Conservation (phyloP, 2,888 invertebrate species). For the Trissonchulus sp. region DNA sequence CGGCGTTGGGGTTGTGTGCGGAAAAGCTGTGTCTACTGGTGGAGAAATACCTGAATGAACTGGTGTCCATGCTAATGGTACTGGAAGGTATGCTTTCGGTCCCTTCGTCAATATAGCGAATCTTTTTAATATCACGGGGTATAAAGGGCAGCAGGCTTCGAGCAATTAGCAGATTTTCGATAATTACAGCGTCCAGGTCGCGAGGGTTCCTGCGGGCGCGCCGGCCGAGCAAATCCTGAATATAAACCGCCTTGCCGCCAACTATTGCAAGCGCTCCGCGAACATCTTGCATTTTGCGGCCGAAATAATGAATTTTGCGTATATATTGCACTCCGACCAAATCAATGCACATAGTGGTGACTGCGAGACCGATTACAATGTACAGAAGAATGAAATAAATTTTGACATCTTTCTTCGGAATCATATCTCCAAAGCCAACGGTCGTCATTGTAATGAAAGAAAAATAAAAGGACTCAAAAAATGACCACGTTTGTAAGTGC, state of each 20-base stretch:
- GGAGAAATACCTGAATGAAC: neutral
- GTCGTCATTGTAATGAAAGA: slow-evolving; percentile 52
- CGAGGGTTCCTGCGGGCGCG: slow-evolving; percentile 35
- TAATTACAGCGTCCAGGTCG: slow-evolving; percentile 48
- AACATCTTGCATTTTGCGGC: slow-evolving; percentile 50
- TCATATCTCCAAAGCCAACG: slow-evolving; percentile 51
- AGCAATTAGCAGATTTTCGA: slow-evolving; percentile 50
- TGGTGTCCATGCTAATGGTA: slow-evolving; percentile 41
- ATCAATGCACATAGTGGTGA: slow-evolving; percentile 52
- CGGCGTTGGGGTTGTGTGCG: neutral
- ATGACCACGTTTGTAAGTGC: slow-evolving; percentile 47
- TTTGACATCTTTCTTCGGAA: slow-evolving; percentile 46
- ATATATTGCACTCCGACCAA: slow-evolving; percentile 52
- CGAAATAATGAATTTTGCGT: slow-evolving; percentile 52
- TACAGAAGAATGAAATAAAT: slow-evolving; percentile 50
- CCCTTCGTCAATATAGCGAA: slow-evolving; percentile 39
- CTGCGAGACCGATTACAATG: slow-evolving; percentile 50
- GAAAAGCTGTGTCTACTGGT: neutral
- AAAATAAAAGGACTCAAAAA: slow-evolving; percentile 51
- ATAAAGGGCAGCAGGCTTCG: slow-evolving; percentile 52
- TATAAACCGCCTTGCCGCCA: slow-evolving; percentile 51
- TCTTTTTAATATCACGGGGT: slow-evolving; percentile 49
- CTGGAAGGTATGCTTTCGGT: slow-evolving; percentile 36
- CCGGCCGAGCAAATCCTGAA: slow-evolving; percentile 45
- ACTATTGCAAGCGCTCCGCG: slow-evolving; percentile 50